Percentiles rank a stretch among this genome's conserved stretches.
phyloP scores from a whole-genome alignment of 2,888 invertebrate genomes.

The Chalcis sispes region DNA sequence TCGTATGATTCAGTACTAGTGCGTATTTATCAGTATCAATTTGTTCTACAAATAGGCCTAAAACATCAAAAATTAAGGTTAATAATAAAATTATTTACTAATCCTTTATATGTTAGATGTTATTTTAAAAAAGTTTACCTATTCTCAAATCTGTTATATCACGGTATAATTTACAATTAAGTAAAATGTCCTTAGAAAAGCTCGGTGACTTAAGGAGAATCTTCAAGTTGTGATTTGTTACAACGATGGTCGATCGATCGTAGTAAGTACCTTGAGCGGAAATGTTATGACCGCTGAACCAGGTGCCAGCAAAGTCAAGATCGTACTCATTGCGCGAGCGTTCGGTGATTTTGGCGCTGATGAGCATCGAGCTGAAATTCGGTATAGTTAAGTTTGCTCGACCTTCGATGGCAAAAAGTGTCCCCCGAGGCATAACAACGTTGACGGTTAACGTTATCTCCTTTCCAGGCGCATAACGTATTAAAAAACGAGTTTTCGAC shows the following conservation, averaged over 20 bases:
- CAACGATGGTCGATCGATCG: conserved; percentile 83
- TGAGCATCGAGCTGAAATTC: conserved; percentile 83
- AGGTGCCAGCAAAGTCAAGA: conserved; percentile 84
- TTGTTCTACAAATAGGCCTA: conserved; percentile 80
- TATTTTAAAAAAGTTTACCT: conserved; percentile 63
- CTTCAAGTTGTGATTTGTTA: conserved; percentile 83
- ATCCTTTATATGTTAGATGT: no score
- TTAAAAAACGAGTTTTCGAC: conserved; percentile 77
- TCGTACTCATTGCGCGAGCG: conserved; percentile 83
- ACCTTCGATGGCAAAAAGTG: conserved; percentile 82
- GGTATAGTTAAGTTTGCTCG: conserved; percentile 86
- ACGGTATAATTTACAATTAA: conserved; percentile 82
- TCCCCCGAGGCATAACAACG: conserved; percentile 82
- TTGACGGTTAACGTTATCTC: conserved; percentile 79
- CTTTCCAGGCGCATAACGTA: conserved; percentile 80
- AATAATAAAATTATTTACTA: neutral
- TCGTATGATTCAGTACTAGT: conserved; percentile 81
- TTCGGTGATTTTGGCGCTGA: conserved; percentile 82
- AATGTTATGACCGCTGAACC: conserved; percentile 88
- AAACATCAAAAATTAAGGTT: neutral
- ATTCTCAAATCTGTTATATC: conserved; percentile 83
- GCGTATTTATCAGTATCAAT: conserved; percentile 83
- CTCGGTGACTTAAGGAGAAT: conserved; percentile 84
- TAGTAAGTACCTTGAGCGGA: conserved; percentile 85
- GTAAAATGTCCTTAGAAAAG: conserved; percentile 81